Evolutionary conservation across 2,797 vertebrate genomes (phyloP).

Genomic region (Pterois miles): DNA sequence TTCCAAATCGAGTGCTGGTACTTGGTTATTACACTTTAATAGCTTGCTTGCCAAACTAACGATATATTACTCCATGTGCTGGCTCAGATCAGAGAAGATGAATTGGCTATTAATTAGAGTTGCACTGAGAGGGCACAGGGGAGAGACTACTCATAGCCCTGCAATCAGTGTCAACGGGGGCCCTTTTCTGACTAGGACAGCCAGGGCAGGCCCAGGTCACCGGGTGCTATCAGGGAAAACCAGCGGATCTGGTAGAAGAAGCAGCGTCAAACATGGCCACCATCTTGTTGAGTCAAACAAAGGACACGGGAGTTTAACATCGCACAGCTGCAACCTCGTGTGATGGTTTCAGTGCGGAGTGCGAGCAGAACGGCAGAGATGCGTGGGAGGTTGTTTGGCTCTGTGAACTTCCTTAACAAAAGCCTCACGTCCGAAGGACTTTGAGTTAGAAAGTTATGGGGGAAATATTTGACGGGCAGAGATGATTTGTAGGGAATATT

Average conservation of each 20-base stretch:
- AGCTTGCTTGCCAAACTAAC: conserved; percentile 90
- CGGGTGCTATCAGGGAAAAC: conserved; percentile 56
- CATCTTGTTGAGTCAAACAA: conserved; percentile 62
- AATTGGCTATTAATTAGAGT: conserved; percentile 92
- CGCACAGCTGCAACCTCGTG: conserved; percentile 52
- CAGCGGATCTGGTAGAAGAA: conserved; percentile 40
- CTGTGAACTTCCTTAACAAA: conserved; percentile 75
- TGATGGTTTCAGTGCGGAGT: conserved; percentile 52
- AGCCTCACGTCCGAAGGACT: conserved; percentile 80
- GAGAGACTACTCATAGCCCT: conserved; percentile 88
- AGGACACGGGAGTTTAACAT: conserved; percentile 54
- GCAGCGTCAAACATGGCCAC: conserved; percentile 59
- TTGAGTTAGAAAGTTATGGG: conserved; percentile 85
- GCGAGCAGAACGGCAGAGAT: conserved; percentile 42
- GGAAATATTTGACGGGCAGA: conserved; percentile 82
- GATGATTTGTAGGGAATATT: conserved; percentile 86
- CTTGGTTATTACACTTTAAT: conserved; percentile 92
- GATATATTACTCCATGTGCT: conserved; percentile 89
- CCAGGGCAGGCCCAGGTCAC: conserved; percentile 82
- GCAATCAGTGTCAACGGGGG: conserved; percentile 86
- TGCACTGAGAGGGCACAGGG: conserved; percentile 89
- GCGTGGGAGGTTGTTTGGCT: conserved; percentile 59
- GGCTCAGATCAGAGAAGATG: conserved; percentile 90
- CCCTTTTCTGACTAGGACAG: conserved; percentile 81
- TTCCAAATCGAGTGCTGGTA: conserved; percentile 89